Conservation (phyloP, 2,888 invertebrate species). For the Heliconius sara region DNA sequence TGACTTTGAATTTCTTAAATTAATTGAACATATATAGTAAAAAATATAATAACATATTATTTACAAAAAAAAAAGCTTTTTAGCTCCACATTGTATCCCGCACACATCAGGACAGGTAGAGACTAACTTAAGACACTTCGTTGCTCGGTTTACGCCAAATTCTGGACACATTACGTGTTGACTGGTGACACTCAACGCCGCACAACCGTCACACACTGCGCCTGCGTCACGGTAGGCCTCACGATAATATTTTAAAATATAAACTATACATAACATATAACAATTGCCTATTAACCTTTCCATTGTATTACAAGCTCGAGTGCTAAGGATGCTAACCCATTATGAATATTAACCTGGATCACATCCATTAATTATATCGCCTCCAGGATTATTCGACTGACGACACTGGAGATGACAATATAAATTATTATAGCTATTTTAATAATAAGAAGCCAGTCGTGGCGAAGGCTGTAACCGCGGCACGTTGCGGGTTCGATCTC, state of each 20-base stretch:
- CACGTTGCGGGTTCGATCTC: too few species aligned
- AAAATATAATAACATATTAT: too few species aligned
- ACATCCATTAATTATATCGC: constrained; percentile 14
- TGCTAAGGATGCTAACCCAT: neutral
- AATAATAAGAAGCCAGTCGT: neutral
- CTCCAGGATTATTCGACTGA: neutral
- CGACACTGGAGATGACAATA: neutral
- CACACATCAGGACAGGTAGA: too few species aligned
- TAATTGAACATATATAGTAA: too few species aligned
- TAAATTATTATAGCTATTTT: neutral
- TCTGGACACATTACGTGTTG: neutral
- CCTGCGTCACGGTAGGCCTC: neutral
- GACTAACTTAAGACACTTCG: too few species aligned
- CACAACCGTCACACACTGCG: neutral
- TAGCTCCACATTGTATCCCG: too few species aligned
- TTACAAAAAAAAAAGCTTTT: too few species aligned
- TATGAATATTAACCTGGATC: neutral
- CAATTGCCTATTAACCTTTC: constrained; percentile 12
- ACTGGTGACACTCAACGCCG: neutral
- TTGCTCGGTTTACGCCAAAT: too few species aligned
- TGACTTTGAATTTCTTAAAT: too few species aligned
- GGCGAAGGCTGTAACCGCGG: too few species aligned
- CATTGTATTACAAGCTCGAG: constrained; percentile 3
- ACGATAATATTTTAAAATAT: neutral
- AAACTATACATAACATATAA: neutral